A percentile compares a stretch with the other conserved stretches of the same genome.
Evolutionary conservation across 2,888 invertebrate genomes (phyloP).

Genomic region (Digitonthophagus gazella): DNA sequence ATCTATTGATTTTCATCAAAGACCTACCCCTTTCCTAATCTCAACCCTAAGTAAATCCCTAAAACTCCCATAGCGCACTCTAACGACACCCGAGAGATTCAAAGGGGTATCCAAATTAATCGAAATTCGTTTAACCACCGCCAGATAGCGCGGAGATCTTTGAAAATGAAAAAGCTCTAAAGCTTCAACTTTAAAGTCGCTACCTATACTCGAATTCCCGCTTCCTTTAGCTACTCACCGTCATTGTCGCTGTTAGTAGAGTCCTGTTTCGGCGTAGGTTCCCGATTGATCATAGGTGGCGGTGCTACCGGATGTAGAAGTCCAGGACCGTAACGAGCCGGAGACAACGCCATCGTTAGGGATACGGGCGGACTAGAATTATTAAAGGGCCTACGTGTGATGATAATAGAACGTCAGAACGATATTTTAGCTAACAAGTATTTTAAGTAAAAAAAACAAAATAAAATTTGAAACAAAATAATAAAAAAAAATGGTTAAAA

Average conservation of each 20-base stretch:
- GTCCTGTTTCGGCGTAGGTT: slow-evolving; percentile 53
- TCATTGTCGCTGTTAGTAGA: slow-evolving; percentile 62
- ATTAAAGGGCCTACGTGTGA: slow-evolving; percentile 24
- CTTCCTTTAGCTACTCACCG: slow-evolving; percentile 51
- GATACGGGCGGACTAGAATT: slow-evolving; percentile 77
- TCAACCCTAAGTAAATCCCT: too few relatives aligned
- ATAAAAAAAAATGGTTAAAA: not conserved
- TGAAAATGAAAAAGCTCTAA: too few relatives aligned
- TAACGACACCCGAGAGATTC: too few relatives aligned
- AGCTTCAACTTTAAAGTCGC: too few relatives aligned
- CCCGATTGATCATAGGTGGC: slow-evolving; percentile 48
- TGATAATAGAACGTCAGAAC: too few relatives aligned
- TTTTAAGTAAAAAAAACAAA: not conserved
- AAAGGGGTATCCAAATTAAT: too few relatives aligned
- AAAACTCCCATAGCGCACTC: too few relatives aligned
- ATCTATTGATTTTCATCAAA: too few relatives aligned
- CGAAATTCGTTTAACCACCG: too few relatives aligned
- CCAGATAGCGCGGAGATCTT: too few relatives aligned
- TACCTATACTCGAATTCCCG: not conserved
- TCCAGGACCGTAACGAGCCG: slow-evolving; percentile 65
- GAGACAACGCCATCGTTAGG: slow-evolving; percentile 60
- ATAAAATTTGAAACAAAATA: not conserved
- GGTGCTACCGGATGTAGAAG: slow-evolving; percentile 57
- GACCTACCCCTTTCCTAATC: too few relatives aligned
- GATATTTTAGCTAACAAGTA: not conserved